Conservation (phyloP, 2,113 vertebrate species). For the Leptosomus discolor region DNA sequence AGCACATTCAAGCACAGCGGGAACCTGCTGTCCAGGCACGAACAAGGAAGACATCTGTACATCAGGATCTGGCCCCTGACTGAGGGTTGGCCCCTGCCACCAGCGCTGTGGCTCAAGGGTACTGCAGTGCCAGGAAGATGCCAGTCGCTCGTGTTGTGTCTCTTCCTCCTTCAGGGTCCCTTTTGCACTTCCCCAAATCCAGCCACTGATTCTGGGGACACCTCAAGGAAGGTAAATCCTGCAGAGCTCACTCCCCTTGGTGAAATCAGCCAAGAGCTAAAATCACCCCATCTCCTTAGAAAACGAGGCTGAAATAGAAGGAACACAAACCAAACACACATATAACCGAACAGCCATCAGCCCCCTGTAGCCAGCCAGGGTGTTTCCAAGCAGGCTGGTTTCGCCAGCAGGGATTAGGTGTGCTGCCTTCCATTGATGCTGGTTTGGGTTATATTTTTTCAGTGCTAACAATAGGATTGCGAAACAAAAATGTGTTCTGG, state of each 20-base stretch:
- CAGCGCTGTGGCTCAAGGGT: neutral
- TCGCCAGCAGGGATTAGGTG: neutral
- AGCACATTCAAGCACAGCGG: neutral
- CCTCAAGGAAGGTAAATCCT: neutral
- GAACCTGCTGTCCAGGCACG: neutral
- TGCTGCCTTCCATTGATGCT: neutral
- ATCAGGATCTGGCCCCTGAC: neutral
- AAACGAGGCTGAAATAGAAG: neutral
- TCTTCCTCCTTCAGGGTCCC: neutral
- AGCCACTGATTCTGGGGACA: rapidly evolving
- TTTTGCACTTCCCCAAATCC: neutral
- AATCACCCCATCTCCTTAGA: neutral
- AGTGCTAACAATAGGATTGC: neutral
- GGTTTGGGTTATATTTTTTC: neutral
- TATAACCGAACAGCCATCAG: neutral
- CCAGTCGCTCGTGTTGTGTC: neutral
- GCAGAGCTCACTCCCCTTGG: neutral
- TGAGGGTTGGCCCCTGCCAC: neutral
- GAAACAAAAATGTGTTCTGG: neutral
- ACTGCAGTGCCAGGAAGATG: neutral
- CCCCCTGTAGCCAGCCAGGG: neutral
- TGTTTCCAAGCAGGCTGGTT: neutral
- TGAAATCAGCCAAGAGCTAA: neutral
- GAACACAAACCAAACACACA: neutral
- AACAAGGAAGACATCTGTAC: neutral